Percentiles rank a stretch among this genome's conserved stretches.
Evolutionary conservation across 2,113 vertebrate species (phyloP).

Genomic region (Epinephelus cyanopodus): DNA sequence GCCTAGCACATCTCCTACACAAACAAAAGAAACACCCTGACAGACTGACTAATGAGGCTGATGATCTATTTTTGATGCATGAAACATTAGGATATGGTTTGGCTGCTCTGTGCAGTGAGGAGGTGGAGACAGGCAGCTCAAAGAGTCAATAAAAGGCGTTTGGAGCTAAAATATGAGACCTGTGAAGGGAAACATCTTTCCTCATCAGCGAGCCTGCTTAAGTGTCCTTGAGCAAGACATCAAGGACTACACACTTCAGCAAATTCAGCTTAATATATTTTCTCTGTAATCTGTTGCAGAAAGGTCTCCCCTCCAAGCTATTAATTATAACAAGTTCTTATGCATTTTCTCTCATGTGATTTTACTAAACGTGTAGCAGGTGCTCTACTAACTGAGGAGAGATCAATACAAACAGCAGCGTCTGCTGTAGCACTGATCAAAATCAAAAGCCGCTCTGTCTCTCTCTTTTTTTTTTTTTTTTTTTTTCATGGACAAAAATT

Average conservation of each 20-base stretch:
- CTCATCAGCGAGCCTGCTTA: background rate
- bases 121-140: constrained; percentile 9
- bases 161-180: constrained; percentile 9
- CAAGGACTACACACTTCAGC: background rate
- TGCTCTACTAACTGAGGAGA: constrained; percentile 19
- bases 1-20: constrained; percentile 3
- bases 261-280: background rate
- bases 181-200: background rate
- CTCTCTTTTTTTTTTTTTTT: background rate
- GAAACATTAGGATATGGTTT: constrained; percentile 16
- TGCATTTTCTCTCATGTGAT: constrained; percentile 6
- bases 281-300: constrained; percentile 2
- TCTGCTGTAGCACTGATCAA: constrained; percentile 32
- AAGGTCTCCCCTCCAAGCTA: constrained; percentile 6
- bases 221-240: constrained; percentile 36
- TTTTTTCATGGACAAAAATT: background rate
- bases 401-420: constrained; percentile 48
- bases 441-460: constrained; percentile 34
- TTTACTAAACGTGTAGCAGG: constrained; percentile 25
- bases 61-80: constrained; percentile 38
- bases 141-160: constrained; percentile 2
- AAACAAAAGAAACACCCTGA: constrained; percentile 35
- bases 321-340: constrained; percentile 28
- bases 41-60: constrained; percentile 41
- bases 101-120: background rate